Evolutionary conservation across 2,113 vertebrate species (phyloP).

Genomic region (Vicugna pacos): DNA sequence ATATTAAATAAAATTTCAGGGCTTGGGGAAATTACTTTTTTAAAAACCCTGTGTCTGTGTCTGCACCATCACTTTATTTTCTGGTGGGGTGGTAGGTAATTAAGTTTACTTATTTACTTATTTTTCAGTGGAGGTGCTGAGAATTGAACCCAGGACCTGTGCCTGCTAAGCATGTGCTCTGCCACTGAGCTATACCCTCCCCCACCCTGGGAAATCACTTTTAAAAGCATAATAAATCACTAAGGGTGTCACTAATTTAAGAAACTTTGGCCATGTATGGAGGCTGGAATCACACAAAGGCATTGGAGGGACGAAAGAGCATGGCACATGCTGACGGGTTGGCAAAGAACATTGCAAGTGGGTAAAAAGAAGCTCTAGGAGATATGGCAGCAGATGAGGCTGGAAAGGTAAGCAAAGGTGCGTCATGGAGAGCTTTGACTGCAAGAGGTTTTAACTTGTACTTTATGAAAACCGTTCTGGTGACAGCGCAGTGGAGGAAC

Average conservation of each 20-base stretch:
- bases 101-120: too few relatives aligned
- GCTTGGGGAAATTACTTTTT: background rate
- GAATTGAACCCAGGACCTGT: too few relatives aligned
- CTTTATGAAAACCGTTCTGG: background rate
- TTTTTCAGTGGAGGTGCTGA: too few relatives aligned
- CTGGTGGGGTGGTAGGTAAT: too few relatives aligned
- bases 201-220: background rate
- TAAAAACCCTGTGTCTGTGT: background rate
- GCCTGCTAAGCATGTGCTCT: too few relatives aligned
- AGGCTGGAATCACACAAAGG: background rate
- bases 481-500: background rate
- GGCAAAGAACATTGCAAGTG: background rate
- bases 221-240: background rate
- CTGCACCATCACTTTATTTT: too few relatives aligned
- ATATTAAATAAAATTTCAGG: background rate
- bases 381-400: background rate
- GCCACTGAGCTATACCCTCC: too few relatives aligned
- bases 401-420: background rate
- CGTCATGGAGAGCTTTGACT: background rate
- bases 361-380: background rate
- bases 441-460: background rate
- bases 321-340: background rate
- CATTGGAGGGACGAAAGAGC: background rate
- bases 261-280: background rate
- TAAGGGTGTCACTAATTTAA: background rate